Evolutionary conservation across 2,888 invertebrate species (phyloP).

Genomic region (Loripinus fragilis): DNA sequence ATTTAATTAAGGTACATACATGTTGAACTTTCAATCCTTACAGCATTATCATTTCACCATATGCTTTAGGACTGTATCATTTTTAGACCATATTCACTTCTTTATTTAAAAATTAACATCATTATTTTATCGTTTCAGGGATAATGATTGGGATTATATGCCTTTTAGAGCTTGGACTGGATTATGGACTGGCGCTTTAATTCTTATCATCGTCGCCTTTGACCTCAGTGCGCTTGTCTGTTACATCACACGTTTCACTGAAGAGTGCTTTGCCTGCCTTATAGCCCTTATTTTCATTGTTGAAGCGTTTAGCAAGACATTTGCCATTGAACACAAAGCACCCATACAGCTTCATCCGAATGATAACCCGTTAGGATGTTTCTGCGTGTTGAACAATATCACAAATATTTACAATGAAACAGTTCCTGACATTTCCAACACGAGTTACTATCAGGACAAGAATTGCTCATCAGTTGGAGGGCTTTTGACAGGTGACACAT

Average conservation of each 20-base stretch:
- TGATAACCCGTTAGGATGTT: background rate
- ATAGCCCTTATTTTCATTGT: constrained; percentile 99
- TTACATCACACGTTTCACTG: constrained; percentile 98
- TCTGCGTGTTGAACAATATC: constrained; percentile 8
- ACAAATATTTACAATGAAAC: background rate
- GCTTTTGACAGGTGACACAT: constrained; percentile 84
- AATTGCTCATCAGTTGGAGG: constrained; percentile 66
- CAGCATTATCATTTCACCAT: too few species aligned
- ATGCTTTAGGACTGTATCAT: too few species aligned
- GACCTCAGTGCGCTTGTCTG: constrained; percentile 98
- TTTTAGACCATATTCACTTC: too few species aligned
- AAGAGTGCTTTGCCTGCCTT: constrained; percentile 98
- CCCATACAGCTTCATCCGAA: constrained; percentile 59
- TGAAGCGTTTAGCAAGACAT: constrained; percentile 97
- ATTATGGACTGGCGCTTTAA: constrained; percentile 94
- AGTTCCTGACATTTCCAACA: background rate
- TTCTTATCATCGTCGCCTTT: constrained; percentile 94
- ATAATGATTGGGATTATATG: constrained; percentile 95
- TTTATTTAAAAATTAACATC: too few species aligned
- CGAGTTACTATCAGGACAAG: background rate
- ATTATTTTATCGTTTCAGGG: constrained; percentile 83
- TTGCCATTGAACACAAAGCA: constrained; percentile 84
- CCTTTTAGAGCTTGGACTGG: constrained; percentile 98
- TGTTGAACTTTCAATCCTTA: too few species aligned
- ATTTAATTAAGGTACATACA: too few species aligned